These are phyloP conservation scores for Meiosimyza decipiens DNA, from an alignment of 2,888 invertebrate species.

Conservation along the genomic window DNA sequence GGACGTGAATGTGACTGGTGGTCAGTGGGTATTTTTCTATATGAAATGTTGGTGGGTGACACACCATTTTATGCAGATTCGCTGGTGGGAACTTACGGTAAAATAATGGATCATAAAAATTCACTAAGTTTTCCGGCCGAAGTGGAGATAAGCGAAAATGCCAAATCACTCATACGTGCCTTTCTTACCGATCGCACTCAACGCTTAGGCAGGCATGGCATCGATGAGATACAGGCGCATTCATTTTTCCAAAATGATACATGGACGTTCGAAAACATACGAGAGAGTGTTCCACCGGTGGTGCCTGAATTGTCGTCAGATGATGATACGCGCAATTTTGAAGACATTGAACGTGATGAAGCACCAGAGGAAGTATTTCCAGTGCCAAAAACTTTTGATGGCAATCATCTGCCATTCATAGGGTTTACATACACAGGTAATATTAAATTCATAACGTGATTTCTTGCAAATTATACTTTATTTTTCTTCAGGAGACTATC, in stretches of 20 bases:
- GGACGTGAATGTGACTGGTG: constrained; percentile 99
- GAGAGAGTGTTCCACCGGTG: constrained; percentile 95
- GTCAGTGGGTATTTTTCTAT: constrained; percentile 98
- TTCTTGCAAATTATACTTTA: background rate
- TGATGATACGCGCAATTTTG: constrained; percentile 98
- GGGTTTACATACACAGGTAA: constrained; percentile 93
- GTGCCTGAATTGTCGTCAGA: constrained; percentile 96
- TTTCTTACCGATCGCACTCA: constrained; percentile 92
- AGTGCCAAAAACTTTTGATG: constrained; percentile 96
- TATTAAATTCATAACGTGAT: background rate
- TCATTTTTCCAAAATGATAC: constrained; percentile 96
- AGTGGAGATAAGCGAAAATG: constrained; percentile 89
- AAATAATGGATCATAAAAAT: constrained; percentile 99
- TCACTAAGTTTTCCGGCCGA: constrained; percentile 96
- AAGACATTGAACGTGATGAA: constrained; percentile 96
- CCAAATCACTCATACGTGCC: constrained; percentile 89
- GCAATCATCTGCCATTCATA: constrained; percentile 97
- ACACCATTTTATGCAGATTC: constrained; percentile 99
- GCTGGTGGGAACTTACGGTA: constrained; percentile 96
- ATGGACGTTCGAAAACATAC: constrained; percentile 96
- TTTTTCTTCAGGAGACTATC: constrained; percentile 77
- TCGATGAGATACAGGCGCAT: constrained; percentile 94
- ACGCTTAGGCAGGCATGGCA: constrained; percentile 90
- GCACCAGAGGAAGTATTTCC: constrained; percentile 94
- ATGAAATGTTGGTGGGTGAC: constrained; percentile 98